Conservation (phyloP, 2,113 vertebrate species). For the Puffinus mauretanicus region DNA sequence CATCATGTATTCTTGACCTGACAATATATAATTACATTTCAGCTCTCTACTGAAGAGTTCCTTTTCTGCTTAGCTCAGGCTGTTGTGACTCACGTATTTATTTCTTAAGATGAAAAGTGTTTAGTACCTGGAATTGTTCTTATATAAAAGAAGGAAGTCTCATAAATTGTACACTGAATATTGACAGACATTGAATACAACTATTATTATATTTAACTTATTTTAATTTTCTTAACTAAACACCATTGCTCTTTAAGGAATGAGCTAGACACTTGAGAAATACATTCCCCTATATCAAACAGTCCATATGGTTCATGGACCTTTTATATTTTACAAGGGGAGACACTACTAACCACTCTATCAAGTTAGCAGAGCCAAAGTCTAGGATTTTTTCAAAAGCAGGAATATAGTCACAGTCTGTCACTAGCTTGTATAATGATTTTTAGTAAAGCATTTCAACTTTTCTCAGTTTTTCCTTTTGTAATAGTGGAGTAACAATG, state of each 20-base stretch:
- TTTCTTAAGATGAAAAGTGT: background rate
- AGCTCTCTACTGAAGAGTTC: background rate
- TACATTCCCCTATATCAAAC: background rate
- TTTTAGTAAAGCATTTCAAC: background rate
- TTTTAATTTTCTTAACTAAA: background rate
- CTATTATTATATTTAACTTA: background rate
- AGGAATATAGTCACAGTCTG: background rate
- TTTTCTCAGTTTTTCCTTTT: background rate
- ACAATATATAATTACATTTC: background rate
- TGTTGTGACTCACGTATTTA: background rate
- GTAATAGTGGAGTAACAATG: background rate
- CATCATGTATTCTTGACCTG: background rate
- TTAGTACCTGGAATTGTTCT: background rate
- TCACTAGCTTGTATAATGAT: background rate
- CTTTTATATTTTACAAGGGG: background rate
- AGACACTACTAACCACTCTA: background rate
- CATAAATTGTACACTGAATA: background rate
- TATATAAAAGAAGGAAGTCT: background rate
- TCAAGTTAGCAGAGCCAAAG: background rate
- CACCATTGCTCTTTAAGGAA: background rate
- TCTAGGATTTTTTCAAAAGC: background rate
- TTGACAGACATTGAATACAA: background rate
- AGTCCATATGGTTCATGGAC: background rate
- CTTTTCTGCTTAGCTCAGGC: background rate
- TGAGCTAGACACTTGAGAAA: background rate